Evolutionary conservation across 2,113 vertebrate species (phyloP).

Genomic region (Octodon degus): DNA sequence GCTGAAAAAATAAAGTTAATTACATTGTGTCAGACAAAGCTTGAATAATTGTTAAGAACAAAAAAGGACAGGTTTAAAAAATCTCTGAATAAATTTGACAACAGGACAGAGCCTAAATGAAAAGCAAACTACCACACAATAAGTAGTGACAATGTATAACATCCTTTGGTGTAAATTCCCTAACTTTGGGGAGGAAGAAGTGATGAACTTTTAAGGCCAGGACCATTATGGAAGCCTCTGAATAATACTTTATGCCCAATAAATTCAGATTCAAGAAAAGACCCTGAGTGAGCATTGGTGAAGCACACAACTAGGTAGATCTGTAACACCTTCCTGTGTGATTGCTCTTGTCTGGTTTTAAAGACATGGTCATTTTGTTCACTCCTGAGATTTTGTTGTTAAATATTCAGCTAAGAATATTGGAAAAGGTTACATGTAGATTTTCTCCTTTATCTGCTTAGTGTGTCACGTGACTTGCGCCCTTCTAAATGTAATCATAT

Average conservation of each 20-base stretch:
- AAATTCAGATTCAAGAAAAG: conserved; percentile 1
- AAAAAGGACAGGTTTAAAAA: conserved; percentile 44
- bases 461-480: neutral
- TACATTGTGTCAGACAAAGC: conserved; percentile 57
- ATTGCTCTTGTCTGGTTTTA: neutral
- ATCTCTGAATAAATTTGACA: neutral
- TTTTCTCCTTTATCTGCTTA: neutral
- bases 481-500: neutral
- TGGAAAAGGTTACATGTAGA: neutral
- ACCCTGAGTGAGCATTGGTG: neutral
- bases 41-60: conserved; percentile 38
- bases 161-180: neutral
- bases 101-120: neutral
- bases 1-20: conserved; percentile 53
- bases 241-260: neutral
- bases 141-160: neutral
- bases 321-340: neutral
- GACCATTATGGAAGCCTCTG: neutral
- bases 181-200: neutral
- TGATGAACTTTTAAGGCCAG: neutral
- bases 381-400: neutral
- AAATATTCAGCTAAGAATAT: conserved; percentile 15
- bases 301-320: neutral
- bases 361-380: neutral
- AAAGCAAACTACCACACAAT: neutral